Base-by-base conservation (phyloP, 2,113 vertebrate species). In the Lamprotornis superbus region DNA sequence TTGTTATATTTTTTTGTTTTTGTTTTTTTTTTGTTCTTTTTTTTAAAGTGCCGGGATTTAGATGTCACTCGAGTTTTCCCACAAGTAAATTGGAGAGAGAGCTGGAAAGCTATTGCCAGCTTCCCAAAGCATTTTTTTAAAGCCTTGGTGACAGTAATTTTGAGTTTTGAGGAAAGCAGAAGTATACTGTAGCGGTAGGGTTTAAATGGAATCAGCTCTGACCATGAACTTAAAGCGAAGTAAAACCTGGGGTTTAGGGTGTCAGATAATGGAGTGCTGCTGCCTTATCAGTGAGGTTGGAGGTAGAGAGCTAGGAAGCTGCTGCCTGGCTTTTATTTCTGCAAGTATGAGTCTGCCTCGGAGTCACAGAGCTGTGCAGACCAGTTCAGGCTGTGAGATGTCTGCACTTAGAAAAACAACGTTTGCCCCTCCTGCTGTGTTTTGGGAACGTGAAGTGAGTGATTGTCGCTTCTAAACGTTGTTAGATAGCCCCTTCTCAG, bases 381-480 rank as follows among this genome's bases (percentile, higher is more conserved):
- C 4, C 73, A 10, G 7, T 59, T 69, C 40, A n/a, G 84, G 35
- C 49, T 56, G 25, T 17, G 23, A 47, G 42, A 7, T 63, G 35
- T 16, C 71, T 46, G n/a, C 13, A 3, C 35, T 82, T 75, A 39
- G 13, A 69, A 53, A 70, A 85, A 78, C 7, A 4, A 0, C 4
- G 21, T 40, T 17, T 64, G 33, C 7, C 2, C 2, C 17, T 22
- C 6, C 15, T 50, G 11, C 12, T 50, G 11, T 39, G 15, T 28
- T 73, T 57, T 15, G 17, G 64, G 19, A 27, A 22, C 7, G 0
- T 2, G 15, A 17, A 70, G 28, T 7, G 42, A 71, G 47, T 1
- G 15, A 55, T 3, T 28, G 33, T 11, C 5, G 0, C 37, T 73
- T 60, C 0, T 12, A 7, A 11, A 10, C 35, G 19, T 35, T 70